Conservation (phyloP, 2,113 vertebrate species). For the Sylvia atricapilla region DNA sequence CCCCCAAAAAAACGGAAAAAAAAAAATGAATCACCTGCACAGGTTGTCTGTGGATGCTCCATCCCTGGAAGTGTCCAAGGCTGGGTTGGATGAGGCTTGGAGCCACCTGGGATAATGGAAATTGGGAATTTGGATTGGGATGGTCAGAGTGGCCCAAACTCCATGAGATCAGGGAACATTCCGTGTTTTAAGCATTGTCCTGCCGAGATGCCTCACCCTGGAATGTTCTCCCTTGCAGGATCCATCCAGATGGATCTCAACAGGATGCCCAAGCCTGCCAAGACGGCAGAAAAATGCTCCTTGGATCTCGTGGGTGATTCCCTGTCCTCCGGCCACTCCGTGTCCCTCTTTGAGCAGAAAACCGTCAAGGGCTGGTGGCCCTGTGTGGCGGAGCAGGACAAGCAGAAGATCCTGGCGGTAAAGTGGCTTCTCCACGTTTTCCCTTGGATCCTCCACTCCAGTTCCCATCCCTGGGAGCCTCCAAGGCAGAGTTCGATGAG, state of each 20-base stretch:
- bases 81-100: fast-evolving
- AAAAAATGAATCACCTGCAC: background rate
- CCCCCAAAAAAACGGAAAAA: too few relatives aligned
- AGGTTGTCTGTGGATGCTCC: fast-evolving
- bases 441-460: background rate
- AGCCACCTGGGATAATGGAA: background rate
- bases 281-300: slow-evolving; percentile 86
- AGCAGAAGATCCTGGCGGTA: slow-evolving; percentile 82
- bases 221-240: slow-evolving; percentile 58
- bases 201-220: fast-evolving
- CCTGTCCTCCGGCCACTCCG: slow-evolving; percentile 54
- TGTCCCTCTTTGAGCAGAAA: slow-evolving; percentile 96
- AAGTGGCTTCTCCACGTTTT: background rate
- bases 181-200: fast-evolving
- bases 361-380: slow-evolving; percentile 97
- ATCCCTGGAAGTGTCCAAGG: background rate
- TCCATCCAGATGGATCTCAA: slow-evolving; percentile 92
- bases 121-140: background rate
- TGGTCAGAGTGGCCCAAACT: too few relatives aligned
- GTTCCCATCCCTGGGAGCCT: background rate
- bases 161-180: fast-evolving
- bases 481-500: fast-evolving
- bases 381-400: slow-evolving; percentile 75
- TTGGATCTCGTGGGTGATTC: slow-evolving; percentile 76
- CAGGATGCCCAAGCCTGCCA: slow-evolving; percentile 88